Evolutionary conservation across 2,888 invertebrate genomes (phyloP).

Genomic region (Drosophila engyochracea): DNA sequence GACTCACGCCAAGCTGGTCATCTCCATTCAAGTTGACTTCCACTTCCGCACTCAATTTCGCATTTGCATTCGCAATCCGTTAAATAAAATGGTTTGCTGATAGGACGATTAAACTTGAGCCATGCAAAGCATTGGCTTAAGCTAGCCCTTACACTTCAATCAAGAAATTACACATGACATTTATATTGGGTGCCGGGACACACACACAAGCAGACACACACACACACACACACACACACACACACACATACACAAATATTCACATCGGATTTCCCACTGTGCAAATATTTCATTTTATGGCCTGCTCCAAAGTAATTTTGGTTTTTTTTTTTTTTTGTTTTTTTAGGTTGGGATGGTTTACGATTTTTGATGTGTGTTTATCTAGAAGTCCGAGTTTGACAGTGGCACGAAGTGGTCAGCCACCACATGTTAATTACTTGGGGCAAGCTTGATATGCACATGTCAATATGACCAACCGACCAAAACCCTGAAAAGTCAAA

Average conservation of each 20-base stretch:
- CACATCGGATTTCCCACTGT: constrained; percentile 26
- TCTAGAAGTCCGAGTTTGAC: constrained; percentile 18
- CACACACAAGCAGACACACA: constrained; percentile 16
- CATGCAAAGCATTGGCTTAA: constrained; percentile 5
- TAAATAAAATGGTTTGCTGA: constrained; percentile 37
- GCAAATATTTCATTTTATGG: constrained; percentile 45
- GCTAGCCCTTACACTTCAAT: constrained; percentile 59
- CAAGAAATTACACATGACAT: constrained; percentile 66
- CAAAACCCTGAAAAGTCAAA: neutral
- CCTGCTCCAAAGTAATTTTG: neutral
- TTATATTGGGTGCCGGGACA: constrained; percentile 43
- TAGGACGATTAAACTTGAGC: constrained; percentile 20
- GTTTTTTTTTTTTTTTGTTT: neutral
- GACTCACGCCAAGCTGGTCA: neutral
- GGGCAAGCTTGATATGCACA: constrained; percentile 11
- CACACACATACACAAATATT: constrained; percentile 3
- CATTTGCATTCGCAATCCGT: constrained; percentile 9
- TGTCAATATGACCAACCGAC: constrained; percentile 1
- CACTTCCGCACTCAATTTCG: neutral
- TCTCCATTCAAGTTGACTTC: neutral
- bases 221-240: constrained; percentile 6
- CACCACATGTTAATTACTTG: constrained; percentile 43
- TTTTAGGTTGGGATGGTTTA: neutral
- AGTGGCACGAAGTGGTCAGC: constrained; percentile 16
- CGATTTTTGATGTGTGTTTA: constrained; percentile 25